Evolutionary conservation across 2,888 invertebrate species (phyloP).

Genomic region (Phalera bucephala): DNA sequence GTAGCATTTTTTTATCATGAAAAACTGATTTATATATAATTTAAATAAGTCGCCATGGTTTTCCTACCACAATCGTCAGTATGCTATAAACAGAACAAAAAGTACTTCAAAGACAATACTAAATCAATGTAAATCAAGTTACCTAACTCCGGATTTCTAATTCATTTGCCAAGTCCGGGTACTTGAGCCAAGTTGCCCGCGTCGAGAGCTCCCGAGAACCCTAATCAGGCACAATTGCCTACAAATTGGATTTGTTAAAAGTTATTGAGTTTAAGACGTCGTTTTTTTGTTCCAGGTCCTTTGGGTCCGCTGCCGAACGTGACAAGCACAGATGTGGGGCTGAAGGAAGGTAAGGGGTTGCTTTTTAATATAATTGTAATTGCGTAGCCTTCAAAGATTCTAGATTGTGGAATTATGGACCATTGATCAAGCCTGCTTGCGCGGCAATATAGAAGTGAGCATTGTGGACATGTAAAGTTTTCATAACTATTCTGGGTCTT

Average conservation of each 20-base stretch:
- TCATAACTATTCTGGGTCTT: no score
- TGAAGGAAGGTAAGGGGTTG: conserved; percentile 67
- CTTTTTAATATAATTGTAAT: conserved; percentile 4
- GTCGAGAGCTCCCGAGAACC: conserved; percentile 8
- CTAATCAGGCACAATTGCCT: conserved; percentile 23
- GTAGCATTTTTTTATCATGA: no score
- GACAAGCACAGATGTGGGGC: conserved; percentile 57
- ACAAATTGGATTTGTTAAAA: conserved; percentile 18
- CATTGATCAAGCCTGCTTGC: no score
- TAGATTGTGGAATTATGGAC: no score
- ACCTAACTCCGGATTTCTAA: conserved; percentile 18
- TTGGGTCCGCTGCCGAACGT: conserved; percentile 64
- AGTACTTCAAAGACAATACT: no score
- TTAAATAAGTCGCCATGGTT: no score
- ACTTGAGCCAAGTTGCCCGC: conserved; percentile 11
- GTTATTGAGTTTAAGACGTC: conserved; percentile 6
- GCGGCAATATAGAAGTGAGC: no score
- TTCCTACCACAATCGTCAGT: no score
- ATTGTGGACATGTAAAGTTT: no score
- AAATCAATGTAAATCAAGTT: conserved; percentile 25
- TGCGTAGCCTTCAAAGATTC: not conserved
- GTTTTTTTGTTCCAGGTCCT: conserved; percentile 59
- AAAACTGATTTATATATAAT: no score
- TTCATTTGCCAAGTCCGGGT: conserved; percentile 13
- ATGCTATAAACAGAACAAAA: no score